Percentiles rank a stretch among this genome's conserved stretches.
Conservation (phyloP, 2,797 vertebrate species). For the Hydrocynus forskahlii region DNA sequence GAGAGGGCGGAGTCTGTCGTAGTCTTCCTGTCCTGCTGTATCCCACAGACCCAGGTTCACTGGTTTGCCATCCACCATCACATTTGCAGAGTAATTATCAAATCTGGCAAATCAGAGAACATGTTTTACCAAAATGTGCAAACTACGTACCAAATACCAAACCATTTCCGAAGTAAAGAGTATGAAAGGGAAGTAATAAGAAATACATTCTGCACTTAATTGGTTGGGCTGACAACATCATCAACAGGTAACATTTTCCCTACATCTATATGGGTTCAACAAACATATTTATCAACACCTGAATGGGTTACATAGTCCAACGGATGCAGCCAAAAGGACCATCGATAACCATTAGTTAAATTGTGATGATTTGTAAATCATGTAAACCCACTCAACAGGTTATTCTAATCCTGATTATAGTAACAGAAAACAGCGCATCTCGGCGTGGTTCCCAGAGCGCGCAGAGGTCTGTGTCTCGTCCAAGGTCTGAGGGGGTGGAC, state of each 20-base stretch:
- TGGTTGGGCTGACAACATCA: not conserved
- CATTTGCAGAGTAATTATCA: conserved; percentile 99
- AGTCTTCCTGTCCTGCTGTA: conserved; percentile 98
- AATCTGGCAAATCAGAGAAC: conserved; percentile 77
- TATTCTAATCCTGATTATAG: too few relatives aligned
- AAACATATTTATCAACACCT: not conserved
- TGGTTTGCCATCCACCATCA: conserved; percentile 98
- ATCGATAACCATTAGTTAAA: too few relatives aligned
- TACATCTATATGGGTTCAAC: not conserved
- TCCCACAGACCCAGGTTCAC: conserved; percentile 98
- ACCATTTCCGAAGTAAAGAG: not conserved
- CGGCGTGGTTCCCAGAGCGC: too few relatives aligned
- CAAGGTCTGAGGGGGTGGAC: too few relatives aligned
- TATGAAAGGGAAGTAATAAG: not conserved
- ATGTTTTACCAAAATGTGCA: not conserved
- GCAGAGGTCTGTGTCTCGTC: too few relatives aligned
- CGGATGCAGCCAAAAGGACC: too few relatives aligned
- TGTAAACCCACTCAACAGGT: too few relatives aligned
- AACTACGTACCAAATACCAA: not conserved
- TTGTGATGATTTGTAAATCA: too few relatives aligned
- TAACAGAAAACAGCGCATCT: too few relatives aligned
- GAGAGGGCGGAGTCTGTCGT: conserved; percentile 95
- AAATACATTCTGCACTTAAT: not conserved
- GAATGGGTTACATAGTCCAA: too few relatives aligned
- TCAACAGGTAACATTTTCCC: not conserved